Evolutionary conservation across 2,888 invertebrate genomes (phyloP), one percentile per base, ranked within the genome.

Genomic region (Melinopterus prodromus): DNA sequence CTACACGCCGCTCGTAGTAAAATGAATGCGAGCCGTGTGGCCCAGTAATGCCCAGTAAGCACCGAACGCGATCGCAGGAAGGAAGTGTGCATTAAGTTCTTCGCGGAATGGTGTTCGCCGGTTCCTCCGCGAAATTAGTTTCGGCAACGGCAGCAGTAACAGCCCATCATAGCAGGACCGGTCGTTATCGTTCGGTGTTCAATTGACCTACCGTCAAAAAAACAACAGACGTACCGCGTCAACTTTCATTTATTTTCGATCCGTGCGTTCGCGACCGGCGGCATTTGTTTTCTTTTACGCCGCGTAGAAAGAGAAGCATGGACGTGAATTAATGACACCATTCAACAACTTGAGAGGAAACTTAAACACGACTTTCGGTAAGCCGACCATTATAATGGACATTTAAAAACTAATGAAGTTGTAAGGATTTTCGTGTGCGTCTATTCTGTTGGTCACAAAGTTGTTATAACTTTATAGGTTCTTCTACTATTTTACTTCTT

Each of bases 21-120:
- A 77, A 77, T 79, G 72, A 79, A 79, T 79, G 77, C 37, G 77
- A 36, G 74, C 15, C 74, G 74, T 74, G 74, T 74, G 74, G 36
- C 74, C 75, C 76, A 79, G 72, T 79, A 74, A 70, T 69, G 75
- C 78, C 75, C 75, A 70, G 78, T 78, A 53, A 78, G 75, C 74
- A 53, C 6, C 77, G 77, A 72, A 71, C 77, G 38, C 77, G 74
- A 77, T 77, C 77, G 72, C 71, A 77, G 74, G 72, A 72, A 79
- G 77, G 77, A 79, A 79, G 79, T 70, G 74, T 74, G 53, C 69
- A 74, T 75, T 69, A 38, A 70, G 38, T 36, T 78, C 69, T 69
- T 75, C 75, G 72, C 9, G 35, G 35, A 72, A 74, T 71, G 37
- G 69, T 77, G 79, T 79, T 12, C 74, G 37, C 74, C 53, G 53